Evolutionary conservation across 1,140 invertebrate genomes (phyloP), one percentile per base, ranked within the genome.

Genomic region (Scaptodrosophila lebanonensis): DNA sequence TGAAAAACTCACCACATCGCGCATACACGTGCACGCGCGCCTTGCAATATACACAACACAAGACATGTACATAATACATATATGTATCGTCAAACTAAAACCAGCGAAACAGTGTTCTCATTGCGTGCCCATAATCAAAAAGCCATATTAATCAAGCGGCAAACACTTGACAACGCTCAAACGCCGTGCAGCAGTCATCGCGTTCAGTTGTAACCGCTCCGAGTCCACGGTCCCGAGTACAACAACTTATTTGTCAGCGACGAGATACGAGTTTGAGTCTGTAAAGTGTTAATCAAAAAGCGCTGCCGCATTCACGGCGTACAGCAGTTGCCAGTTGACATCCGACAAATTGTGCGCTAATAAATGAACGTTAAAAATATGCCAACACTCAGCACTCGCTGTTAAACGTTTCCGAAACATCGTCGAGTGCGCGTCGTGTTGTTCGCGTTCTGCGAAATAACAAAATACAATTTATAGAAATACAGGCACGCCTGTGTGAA

Each of bases 1-100:
- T 77, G 68, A 40, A 56, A n/a, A 77, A 82, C 68, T 66, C 75
- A 77, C 73, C 73, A 82, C 75, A 56, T 67, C 59, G 54, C 64
- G 18, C 54, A 33, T 11, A 13, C 39, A 27, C 58, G n/a, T 38
- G 53, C 35, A 49, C 35, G 32, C n/a, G 30, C 45, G 67, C 42
- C 43, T 39, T 43, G 53, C 54, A 51, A 29, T 43, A 8, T 32
- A 38, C 53, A 36, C 29, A 45, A 16, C 17, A 22, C 40, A 38
- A n/a, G n/a, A n/a, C n/a, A n/a, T n/a, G n/a, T n/a, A n/a, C n/a
- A n/a, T n/a, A n/a, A n/a, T n/a, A n/a, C n/a, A n/a, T n/a, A n/a
- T n/a, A n/a, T 44, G 38, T 49, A 64, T 62, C 76, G 66, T 62
- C 56, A 71, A 45, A 30, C 43, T 4, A 45, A 9, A 56, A 47